Base-by-base conservation (phyloP, 2,797 vertebrate species). In the Cottoperca gobio region DNA sequence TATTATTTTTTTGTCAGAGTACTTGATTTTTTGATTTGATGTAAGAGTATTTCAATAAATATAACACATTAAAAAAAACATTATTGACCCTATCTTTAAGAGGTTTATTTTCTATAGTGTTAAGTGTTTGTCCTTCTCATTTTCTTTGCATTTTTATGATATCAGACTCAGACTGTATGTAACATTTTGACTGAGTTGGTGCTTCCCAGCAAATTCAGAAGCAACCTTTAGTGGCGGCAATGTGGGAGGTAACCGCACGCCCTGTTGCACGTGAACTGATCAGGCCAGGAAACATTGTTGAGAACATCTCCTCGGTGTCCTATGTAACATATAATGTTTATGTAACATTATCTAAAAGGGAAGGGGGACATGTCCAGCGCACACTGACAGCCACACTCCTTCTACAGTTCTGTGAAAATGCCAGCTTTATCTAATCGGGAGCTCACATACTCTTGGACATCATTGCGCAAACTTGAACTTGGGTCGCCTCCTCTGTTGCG, bases 381-480 rank as follows among this genome's bases (percentile, higher is more conserved):
- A 39, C 19, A 24, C 39, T 33, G 17, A 39, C 11, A 62, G 23
- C 4, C 60, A 13, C 39, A 37, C 46, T 43, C 28, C 53, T 5
- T 59, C 45, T 14, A 0, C 45, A 65, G 53, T 12, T 64, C 12
- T 40, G 7, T 3, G 33, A 9, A 61, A 78, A 53, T 8, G 45
- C 1, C 40, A 31, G 24, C 1, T 23, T 42, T 42, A 21, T 67
- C 31, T 31, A 8, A 42, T 14, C 16, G 19, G 52, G 35, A 63
- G 33, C 21, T 73, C 33, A 17, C 24, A 63, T 8, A 4, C 10
- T 49, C 26, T 11, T 42, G 54, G n/a, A 75, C 81, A 82, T 81
- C 84, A 86, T 89, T 91, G 73, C 79, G 83, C 89, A 78, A 84
- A 89, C 85, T 82, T 89, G 73, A 90, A 91, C 80, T 86, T 88